phyloP scores from a whole-genome alignment of 53 echinoderm and acorn worm genomes.

The Patiria pectinifera region DNA sequence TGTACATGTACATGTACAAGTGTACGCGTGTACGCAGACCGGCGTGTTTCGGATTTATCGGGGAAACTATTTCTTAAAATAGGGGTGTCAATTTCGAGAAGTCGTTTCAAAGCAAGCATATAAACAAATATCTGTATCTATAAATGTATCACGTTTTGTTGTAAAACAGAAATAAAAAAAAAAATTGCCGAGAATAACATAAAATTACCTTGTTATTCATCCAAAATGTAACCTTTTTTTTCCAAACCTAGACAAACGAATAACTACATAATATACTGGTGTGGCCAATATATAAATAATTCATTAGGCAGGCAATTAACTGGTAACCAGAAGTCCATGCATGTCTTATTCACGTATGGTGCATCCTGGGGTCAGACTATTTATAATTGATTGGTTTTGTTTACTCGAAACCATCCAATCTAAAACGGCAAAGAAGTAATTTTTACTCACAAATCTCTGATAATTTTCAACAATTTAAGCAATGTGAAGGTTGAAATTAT shows the following conservation, averaged over 20 bases:
- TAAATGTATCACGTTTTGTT: too few species aligned
- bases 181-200: not conserved
- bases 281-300: slow-evolving; percentile 4
- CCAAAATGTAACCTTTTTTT: not conserved
- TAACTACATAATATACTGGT: not conserved
- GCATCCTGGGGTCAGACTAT: slow-evolving; percentile 3
- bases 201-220: slow-evolving; percentile 1
- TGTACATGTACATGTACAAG: too few species aligned
- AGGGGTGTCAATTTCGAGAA: not conserved
- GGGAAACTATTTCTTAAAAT: not conserved
- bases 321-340: too few species aligned
- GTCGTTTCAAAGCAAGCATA: not conserved
- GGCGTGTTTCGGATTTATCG: not conserved
- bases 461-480: too few species aligned
- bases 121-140: too few species aligned
- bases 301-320: not conserved
- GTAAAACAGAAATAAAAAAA: not conserved
- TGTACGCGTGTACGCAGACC: too few species aligned
- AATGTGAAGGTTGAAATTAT: too few species aligned
- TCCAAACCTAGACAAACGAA: too few species aligned
- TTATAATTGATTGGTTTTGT: slow-evolving; percentile 18
- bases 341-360: not conserved
- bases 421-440: too few species aligned
- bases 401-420: too few species aligned
- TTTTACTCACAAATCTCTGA: too few species aligned